Percentiles rank a stretch among this genome's conserved stretches.
phyloP scores from a whole-genome alignment of 2,888 invertebrate species.

The Ormyrus labotus region DNA sequence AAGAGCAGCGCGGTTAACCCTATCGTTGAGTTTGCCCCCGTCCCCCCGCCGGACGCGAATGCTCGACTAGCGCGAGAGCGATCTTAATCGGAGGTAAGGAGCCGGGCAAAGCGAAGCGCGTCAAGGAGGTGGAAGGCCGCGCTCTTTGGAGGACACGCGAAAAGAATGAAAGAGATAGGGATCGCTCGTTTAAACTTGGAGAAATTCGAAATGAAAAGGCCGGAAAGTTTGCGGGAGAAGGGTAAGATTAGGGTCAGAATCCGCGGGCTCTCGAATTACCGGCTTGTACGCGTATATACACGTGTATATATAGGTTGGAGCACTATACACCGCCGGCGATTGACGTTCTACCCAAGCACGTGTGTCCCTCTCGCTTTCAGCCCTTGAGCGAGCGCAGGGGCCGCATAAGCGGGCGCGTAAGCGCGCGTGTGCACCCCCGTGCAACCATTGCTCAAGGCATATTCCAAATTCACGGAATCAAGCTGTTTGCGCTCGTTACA shows the following conservation, averaged over 20 bases:
- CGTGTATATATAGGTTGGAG: no score
- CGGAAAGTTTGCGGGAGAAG: conserved; percentile 45
- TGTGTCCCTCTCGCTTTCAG: conserved; percentile 24
- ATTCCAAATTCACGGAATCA: conserved; percentile 49
- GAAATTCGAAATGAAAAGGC: conserved; percentile 61
- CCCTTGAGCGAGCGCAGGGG: neutral
- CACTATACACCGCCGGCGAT: conserved; percentile 10
- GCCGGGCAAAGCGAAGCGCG: conserved; percentile 2
- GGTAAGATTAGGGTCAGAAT: conserved; percentile 57
- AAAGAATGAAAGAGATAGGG: conserved; percentile 42
- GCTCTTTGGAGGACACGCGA: neutral
- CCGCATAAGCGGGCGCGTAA: no score
- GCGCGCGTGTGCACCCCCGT: no score
- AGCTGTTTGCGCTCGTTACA: conserved; percentile 23
- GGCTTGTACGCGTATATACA: neutral
- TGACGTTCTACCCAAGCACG: neutral
- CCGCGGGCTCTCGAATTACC: conserved; percentile 56
- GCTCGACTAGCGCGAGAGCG: conserved; percentile 6
- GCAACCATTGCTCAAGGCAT: neutral
- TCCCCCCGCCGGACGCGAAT: neutral
- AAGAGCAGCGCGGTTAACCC: conserved; percentile 17
- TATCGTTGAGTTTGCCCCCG: neutral
- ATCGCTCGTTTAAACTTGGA: conserved; percentile 65
- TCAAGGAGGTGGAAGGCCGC: neutral
- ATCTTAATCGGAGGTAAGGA: conserved; percentile 27